These are phyloP conservation scores for Branchipolynoe longqiensis DNA, from an alignment of 2,888 invertebrate species.

Conservation along the genomic window DNA sequence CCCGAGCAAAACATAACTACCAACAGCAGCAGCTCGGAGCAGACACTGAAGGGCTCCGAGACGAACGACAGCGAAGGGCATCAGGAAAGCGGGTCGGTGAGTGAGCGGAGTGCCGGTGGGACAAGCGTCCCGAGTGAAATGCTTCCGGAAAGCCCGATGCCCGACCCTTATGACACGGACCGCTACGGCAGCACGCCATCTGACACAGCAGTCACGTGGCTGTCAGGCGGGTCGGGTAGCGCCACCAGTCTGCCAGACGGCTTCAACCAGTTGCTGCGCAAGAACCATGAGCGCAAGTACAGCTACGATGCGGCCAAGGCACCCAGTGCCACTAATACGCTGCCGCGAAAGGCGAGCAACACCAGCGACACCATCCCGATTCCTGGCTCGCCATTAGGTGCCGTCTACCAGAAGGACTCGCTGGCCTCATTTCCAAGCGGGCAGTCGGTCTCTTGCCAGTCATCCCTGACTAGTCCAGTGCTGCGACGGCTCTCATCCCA, in stretches of 20 bases:
- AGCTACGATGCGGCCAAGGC: slow-evolving; percentile 62
- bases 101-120: slow-evolving; percentile 18
- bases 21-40: slow-evolving; percentile 45
- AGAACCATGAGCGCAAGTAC: slow-evolving; percentile 63
- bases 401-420: slow-evolving; percentile 35
- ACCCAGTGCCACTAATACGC: slow-evolving; percentile 43
- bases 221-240: slow-evolving; percentile 60
- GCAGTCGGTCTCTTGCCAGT: slow-evolving; percentile 60
- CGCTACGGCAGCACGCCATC: slow-evolving; percentile 62
- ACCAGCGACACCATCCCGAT: not conserved
- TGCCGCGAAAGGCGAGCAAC: slow-evolving; percentile 22
- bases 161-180: slow-evolving; percentile 69
- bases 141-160: slow-evolving; percentile 64
- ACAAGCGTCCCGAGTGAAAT: slow-evolving; percentile 60
- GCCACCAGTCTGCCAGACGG: slow-evolving; percentile 61
- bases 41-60: slow-evolving; percentile 42
- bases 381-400: not conserved
- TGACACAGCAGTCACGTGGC: slow-evolving; percentile 54
- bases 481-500: slow-evolving; percentile 66
- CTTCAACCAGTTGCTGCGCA: not conserved
- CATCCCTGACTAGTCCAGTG: slow-evolving; percentile 67
- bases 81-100: slow-evolving; percentile 12
- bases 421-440: slow-evolving; percentile 43
- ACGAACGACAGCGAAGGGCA: not conserved
- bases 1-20: no score